phyloP scores from a whole-genome alignment of 2,888 invertebrate genomes.

The Tridacna crocea region DNA sequence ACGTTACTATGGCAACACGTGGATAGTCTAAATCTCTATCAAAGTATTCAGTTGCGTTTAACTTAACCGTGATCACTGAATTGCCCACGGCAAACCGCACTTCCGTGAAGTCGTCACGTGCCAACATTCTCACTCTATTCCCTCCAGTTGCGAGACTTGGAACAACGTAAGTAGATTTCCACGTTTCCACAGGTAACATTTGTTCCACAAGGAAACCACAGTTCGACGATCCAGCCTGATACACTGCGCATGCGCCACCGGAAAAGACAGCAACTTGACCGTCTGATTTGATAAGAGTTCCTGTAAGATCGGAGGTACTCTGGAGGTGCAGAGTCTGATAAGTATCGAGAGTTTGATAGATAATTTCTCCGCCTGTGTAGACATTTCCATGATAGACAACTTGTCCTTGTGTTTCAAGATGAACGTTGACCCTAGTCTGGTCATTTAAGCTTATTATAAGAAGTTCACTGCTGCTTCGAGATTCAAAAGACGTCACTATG shows the following conservation, averaged over 20 bases:
- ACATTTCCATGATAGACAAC: slow-evolving; percentile 29
- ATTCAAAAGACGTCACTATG: slow-evolving; percentile 37
- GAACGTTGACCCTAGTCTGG: slow-evolving; percentile 31
- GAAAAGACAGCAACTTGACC: slow-evolving; percentile 43
- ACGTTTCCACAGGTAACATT: slow-evolving; percentile 34
- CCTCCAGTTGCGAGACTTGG: slow-evolving; percentile 28
- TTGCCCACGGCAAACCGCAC: slow-evolving; percentile 26
- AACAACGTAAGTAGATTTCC: slow-evolving; percentile 32
- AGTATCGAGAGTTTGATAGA: slow-evolving; percentile 32
- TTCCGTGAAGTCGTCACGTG: slow-evolving; percentile 39
- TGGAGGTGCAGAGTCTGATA: slow-evolving; percentile 48
- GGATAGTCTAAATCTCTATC: slow-evolving; percentile 21
- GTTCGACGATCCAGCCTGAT: slow-evolving; percentile 11
- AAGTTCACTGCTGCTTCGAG: slow-evolving; percentile 34
- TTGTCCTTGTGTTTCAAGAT: slow-evolving; percentile 38
- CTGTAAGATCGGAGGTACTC: slow-evolving; percentile 43
- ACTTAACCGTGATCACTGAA: neutral
- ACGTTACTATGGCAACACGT: slow-evolving; percentile 14
- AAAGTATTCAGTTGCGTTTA: slow-evolving; percentile 23
- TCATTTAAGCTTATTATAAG: slow-evolving; percentile 26
- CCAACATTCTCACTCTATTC: slow-evolving; percentile 38
- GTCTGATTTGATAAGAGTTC: slow-evolving; percentile 45
- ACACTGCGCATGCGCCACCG: slow-evolving; percentile 37
- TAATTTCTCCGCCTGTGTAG: slow-evolving; percentile 34
- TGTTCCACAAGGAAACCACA: slow-evolving; percentile 51